These are phyloP conservation scores for Perca fluviatilis DNA, from an alignment of 2,113 vertebrate species.

Conservation along the genomic window DNA sequence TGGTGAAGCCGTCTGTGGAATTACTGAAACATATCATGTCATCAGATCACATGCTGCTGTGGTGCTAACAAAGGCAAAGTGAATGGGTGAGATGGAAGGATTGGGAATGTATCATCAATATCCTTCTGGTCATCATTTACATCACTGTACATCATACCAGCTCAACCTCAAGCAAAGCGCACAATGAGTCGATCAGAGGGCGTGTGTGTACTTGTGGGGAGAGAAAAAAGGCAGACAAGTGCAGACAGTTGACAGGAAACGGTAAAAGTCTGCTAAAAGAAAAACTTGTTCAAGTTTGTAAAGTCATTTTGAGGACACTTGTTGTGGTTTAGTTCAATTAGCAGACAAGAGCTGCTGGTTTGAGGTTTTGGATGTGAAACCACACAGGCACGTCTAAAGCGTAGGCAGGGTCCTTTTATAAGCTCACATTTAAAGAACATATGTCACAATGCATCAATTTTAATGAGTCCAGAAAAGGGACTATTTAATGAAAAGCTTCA, in stretches of 20 bases:
- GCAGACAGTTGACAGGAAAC: conserved; percentile 8
- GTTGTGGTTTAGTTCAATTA: conserved; percentile 63
- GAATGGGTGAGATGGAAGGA: conserved; percentile 40
- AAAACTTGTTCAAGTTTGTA: conserved; percentile 32
- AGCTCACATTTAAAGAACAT: background rate
- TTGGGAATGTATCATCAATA: conserved; percentile 32
- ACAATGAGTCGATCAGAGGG: background rate
- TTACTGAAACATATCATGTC: conserved; percentile 75
- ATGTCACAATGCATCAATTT: conserved; percentile 28
- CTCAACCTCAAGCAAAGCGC: background rate
- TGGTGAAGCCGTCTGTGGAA: conserved; percentile 62
- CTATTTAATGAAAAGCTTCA: conserved; percentile 43
- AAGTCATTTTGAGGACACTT: conserved; percentile 38
- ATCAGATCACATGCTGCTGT: conserved; percentile 61
- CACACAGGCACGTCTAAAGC: conserved; percentile 24
- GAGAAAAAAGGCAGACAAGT: background rate
- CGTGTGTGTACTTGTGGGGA: background rate
- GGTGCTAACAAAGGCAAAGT: conserved; percentile 52
- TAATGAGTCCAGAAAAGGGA: conserved; percentile 30
- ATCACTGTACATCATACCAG: conserved; percentile 25
- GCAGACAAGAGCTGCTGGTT: conserved; percentile 41
- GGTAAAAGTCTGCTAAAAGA: conserved; percentile 24
- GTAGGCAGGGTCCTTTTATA: conserved; percentile 2
- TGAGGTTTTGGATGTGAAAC: conserved; percentile 59
- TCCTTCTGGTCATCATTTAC: conserved; percentile 30